phyloP scores from a whole-genome alignment of 1,140 invertebrate genomes.

The Drosophila tsacasi region DNA sequence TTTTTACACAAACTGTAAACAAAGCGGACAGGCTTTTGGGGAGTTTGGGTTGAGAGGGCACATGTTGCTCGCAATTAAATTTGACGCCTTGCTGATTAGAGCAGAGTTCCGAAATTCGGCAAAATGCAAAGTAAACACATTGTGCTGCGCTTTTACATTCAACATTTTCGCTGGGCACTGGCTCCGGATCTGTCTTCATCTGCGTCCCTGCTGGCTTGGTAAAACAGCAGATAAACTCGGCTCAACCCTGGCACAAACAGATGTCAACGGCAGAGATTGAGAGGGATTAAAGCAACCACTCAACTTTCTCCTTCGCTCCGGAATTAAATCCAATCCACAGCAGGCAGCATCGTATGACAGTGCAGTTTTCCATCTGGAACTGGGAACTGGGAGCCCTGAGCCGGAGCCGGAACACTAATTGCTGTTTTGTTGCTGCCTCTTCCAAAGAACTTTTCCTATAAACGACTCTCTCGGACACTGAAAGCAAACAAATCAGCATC shows the following conservation, averaged over 20 bases:
- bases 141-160: not conserved
- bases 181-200: not conserved
- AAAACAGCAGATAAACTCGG: conserved; percentile 36
- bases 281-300: conserved; percentile 30
- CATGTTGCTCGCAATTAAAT: not conserved
- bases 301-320: conserved; percentile 28
- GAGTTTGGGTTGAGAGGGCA: not conserved
- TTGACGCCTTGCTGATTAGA: conserved; percentile 16
- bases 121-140: conserved; percentile 1
- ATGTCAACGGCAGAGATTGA: conserved; percentile 26
- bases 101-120: conserved; percentile 4
- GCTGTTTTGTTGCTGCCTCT: conserved; percentile 30
- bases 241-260: conserved; percentile 14
- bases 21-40: not conserved
- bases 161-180: not conserved
- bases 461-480: conserved; percentile 20
- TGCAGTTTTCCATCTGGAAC: conserved; percentile 19
- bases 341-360: conserved; percentile 7
- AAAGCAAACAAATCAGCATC: conserved; percentile 42
- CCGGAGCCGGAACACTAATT: conserved; percentile 36
- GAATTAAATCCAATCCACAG: conserved; percentile 24
- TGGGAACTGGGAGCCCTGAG: not conserved
- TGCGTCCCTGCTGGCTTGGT: not conserved
- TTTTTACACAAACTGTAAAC: not conserved
- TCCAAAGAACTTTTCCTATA: conserved; percentile 42